Conservation (phyloP, 2,888 invertebrate species). For the Scaptomyza polygonia region DNA sequence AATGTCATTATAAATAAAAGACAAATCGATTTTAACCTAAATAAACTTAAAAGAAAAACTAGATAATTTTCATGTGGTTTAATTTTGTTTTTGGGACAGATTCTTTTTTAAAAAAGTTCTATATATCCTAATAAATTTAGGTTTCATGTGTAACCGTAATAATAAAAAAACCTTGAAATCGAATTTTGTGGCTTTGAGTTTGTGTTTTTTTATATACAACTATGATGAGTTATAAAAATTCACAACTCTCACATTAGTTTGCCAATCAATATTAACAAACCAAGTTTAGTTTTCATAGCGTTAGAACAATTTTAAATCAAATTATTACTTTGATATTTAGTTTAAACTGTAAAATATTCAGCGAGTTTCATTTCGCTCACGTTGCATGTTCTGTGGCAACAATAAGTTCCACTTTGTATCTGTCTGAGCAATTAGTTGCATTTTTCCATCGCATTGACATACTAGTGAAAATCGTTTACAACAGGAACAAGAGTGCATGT, state of each 20-base stretch:
- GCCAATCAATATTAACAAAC: too few relatives aligned
- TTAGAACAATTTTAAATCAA: background rate
- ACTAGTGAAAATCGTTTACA: conserved; percentile 24
- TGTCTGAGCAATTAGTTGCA: conserved; percentile 10
- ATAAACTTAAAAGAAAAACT: too few relatives aligned
- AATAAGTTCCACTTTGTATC: conserved; percentile 18
- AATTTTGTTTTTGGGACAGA: background rate
- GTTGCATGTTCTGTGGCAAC: conserved; percentile 48
- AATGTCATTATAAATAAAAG: conserved; percentile 24
- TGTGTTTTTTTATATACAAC: background rate
- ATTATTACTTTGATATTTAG: background rate
- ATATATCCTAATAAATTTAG: background rate
- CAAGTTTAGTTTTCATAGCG: too few relatives aligned
- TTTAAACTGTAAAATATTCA: background rate
- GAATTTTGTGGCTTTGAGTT: background rate
- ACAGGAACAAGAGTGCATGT: conserved; percentile 38
- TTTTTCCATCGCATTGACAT: conserved; percentile 9
- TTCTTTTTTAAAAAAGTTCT: background rate
- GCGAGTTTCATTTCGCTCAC: conserved; percentile 10
- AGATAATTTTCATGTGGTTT: too few relatives aligned
- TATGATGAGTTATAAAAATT: background rate
- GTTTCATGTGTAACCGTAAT: background rate
- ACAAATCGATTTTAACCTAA: background rate
- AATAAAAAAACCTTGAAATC: background rate
- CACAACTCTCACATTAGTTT: too few relatives aligned